phyloP scores from a whole-genome alignment of 2,797 vertebrate genomes.

The Sternotherus odoratus region DNA sequence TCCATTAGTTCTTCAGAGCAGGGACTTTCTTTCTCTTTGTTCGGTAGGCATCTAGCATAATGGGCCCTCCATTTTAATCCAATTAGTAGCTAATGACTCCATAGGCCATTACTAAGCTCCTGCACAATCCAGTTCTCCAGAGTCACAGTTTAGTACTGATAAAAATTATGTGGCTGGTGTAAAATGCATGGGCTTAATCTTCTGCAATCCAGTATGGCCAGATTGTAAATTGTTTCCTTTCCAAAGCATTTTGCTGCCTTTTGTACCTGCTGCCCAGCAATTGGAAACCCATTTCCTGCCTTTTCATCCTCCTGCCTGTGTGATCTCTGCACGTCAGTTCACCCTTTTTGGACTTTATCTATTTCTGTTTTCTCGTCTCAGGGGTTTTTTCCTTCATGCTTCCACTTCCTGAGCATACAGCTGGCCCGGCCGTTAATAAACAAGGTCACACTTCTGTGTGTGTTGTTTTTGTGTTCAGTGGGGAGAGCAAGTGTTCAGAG shows the following conservation, averaged over 20 bases:
- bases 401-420: constrained; percentile 69
- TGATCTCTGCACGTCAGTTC: not conserved
- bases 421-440: constrained; percentile 13
- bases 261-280: constrained; percentile 53
- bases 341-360: constrained; percentile 42
- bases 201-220: not conserved
- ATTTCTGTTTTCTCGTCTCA: constrained; percentile 57
- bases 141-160: not conserved
- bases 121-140: not conserved
- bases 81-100: not conserved
- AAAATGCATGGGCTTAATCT: accelerated
- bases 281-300: constrained; percentile 60
- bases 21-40: not conserved
- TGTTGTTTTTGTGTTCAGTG: not conserved
- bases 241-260: constrained; percentile 7
- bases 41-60: not conserved
- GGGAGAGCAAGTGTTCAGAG: accelerated
- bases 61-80: not conserved
- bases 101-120: not conserved
- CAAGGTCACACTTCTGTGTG: constrained; percentile 9
- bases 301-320: constrained; percentile 65
- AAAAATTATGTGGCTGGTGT: not conserved
- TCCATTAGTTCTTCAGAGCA: not conserved
- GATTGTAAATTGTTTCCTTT: constrained; percentile 7
- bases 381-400: constrained; percentile 38